phyloP scores from a whole-genome alignment of 2,888 invertebrate species.

The Hypselothyrea guttata region DNA sequence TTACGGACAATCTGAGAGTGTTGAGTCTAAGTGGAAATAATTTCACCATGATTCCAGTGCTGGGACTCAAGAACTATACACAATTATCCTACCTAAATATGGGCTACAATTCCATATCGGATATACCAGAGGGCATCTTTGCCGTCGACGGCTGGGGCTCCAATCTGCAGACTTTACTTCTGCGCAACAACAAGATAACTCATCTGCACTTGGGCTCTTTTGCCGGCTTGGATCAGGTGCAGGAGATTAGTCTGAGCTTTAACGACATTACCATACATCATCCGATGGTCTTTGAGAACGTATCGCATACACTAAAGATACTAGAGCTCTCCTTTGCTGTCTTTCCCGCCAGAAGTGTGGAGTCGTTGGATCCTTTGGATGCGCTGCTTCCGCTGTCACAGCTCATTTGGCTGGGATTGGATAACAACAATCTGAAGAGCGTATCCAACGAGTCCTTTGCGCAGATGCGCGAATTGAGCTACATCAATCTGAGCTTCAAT shows the following conservation, averaged over 20 bases:
- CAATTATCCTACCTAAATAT: constrained; percentile 93
- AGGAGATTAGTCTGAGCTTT: constrained; percentile 95
- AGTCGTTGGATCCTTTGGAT: constrained; percentile 87
- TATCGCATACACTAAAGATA: constrained; percentile 89
- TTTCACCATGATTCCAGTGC: constrained; percentile 88
- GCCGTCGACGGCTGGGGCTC: constrained; percentile 87
- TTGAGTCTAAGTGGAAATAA: constrained; percentile 92
- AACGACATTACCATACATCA: constrained; percentile 93
- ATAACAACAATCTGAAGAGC: constrained; percentile 92
- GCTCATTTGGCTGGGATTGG: constrained; percentile 92
- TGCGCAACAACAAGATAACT: constrained; percentile 92
- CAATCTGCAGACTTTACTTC: constrained; percentile 89
- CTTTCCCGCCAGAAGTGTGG: constrained; percentile 84
- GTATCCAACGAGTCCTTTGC: constrained; percentile 88
- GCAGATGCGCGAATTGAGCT: constrained; percentile 87
- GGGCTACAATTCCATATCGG: constrained; percentile 92
- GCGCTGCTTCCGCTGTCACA: constrained; percentile 88
- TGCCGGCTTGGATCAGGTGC: constrained; percentile 88
- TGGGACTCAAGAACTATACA: constrained; percentile 87
- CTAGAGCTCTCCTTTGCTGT: constrained; percentile 93
- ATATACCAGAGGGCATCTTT: constrained; percentile 90
- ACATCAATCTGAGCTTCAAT: constrained; percentile 94
- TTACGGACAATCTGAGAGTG: constrained; percentile 86
- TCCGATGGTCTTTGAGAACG: constrained; percentile 89
- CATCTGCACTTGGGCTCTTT: constrained; percentile 88